phyloP scores from a whole-genome alignment of 2,113 vertebrate genomes.

The Meriones unguiculatus region DNA sequence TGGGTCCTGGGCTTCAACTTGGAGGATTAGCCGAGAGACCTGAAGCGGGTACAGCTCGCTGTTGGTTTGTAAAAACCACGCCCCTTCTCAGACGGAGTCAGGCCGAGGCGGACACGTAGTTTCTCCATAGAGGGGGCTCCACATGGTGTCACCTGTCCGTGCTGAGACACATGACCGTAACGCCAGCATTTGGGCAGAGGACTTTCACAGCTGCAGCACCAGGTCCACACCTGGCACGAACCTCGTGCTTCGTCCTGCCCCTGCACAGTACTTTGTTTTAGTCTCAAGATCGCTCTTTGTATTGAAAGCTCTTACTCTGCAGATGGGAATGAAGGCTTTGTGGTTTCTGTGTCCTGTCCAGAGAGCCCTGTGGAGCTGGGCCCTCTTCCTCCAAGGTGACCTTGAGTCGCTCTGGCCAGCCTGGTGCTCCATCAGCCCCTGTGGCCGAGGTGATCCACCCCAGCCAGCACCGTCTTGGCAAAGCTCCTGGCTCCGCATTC shows the following conservation, averaged over 20 bases:
- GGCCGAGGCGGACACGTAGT: not conserved
- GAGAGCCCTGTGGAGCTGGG: accelerated
- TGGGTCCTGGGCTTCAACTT: not conserved
- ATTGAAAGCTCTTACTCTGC: not conserved
- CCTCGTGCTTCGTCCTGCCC: not conserved
- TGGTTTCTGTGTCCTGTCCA: not conserved
- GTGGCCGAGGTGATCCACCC: accelerated
- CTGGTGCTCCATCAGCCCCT: accelerated
- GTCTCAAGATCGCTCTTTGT: not conserved
- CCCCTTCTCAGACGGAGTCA: not conserved
- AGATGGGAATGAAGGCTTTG: not conserved
- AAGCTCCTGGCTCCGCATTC: not conserved
- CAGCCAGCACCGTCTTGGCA: not conserved
- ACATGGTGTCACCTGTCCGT: accelerated
- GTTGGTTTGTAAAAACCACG: not conserved
- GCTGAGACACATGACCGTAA: accelerated
- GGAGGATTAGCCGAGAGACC: not conserved
- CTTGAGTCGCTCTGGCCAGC: not conserved
- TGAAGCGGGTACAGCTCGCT: accelerated
- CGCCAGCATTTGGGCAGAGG: not conserved
- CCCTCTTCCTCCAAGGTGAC: accelerated
- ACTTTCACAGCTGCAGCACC: too few species aligned
- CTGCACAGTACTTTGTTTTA: not conserved
- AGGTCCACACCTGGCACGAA: not conserved
- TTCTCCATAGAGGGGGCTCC: not conserved